Evolutionary conservation across 2,888 invertebrate genomes (phyloP).

Genomic region (Dimorphilus gyrociliatus): DNA sequence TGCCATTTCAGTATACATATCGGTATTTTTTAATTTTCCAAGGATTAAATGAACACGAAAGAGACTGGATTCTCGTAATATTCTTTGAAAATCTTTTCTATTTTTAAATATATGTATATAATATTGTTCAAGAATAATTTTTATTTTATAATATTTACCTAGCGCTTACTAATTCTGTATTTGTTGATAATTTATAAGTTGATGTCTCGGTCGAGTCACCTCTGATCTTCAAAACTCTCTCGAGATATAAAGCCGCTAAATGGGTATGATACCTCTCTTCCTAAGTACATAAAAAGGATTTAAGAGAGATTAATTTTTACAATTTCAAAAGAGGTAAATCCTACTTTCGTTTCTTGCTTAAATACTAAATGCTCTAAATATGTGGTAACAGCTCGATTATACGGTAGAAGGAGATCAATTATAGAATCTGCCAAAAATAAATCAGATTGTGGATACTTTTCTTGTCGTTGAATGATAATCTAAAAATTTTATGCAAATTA

Average conservation of each 20-base stretch:
- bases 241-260: conserved; percentile 40
- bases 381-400: conserved; percentile 33
- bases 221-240: conserved; percentile 32
- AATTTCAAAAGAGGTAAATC: conserved; percentile 4
- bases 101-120: too few species aligned
- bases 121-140: too few species aligned
- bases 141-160: not conserved
- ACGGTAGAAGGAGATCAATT: conserved; percentile 36
- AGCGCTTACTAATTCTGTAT: conserved; percentile 1
- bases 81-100: conserved; percentile 34
- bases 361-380: conserved; percentile 39
- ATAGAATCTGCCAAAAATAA: conserved; percentile 32
- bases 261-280: conserved; percentile 42
- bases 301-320: not conserved
- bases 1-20: conserved; percentile 41
- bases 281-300: conserved; percentile 20
- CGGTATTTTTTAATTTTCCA: conserved; percentile 38
- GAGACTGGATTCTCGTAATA: conserved; percentile 36
- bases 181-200: too few species aligned
- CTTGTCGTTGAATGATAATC: conserved; percentile 36
- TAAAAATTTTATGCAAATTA: too few species aligned
- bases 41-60: conserved; percentile 40
- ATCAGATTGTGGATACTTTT: conserved; percentile 23
- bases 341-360: conserved; percentile 34
- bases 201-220: conserved; percentile 1